These are phyloP conservation scores for Hylaeus anthracinus DNA, from an alignment of 1,140 invertebrate genomes.

Conservation along the genomic window DNA sequence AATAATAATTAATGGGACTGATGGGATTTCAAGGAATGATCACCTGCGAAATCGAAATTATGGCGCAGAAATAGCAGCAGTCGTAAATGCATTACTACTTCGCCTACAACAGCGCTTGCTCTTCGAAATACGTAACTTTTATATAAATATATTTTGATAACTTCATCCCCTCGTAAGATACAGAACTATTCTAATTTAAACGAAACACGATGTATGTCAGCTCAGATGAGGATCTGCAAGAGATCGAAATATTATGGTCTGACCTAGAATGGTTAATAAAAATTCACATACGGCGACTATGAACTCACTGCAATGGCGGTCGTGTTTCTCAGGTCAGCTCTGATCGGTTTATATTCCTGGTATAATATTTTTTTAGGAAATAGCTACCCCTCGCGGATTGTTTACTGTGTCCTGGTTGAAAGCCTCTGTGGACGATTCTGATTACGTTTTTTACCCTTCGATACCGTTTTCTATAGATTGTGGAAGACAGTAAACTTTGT, in stretches of 20 bases:
- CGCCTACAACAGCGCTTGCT: too few relatives aligned
- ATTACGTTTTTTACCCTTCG: neutral
- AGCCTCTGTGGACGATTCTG: neutral
- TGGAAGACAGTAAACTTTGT: neutral
- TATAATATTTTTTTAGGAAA: neutral
- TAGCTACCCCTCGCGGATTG: neutral
- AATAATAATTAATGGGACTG: slow-evolving; percentile 21
- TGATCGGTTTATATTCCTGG: neutral
- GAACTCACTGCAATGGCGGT: too few relatives aligned
- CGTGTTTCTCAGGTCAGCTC: neutral
- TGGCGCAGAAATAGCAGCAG: neutral
- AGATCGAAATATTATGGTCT: too few relatives aligned
- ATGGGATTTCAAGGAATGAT: slow-evolving; percentile 21
- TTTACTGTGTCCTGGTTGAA: slow-evolving; percentile 1
- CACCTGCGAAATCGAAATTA: neutral
- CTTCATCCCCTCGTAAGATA: too few relatives aligned
- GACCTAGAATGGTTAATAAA: too few relatives aligned
- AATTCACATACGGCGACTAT: too few relatives aligned
- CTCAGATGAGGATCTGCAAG: too few relatives aligned
- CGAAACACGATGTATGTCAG: too few relatives aligned
- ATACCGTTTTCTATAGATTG: neutral
- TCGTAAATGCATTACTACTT: neutral
- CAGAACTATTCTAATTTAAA: too few relatives aligned
- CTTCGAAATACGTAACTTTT: too few relatives aligned
- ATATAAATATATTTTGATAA: too few relatives aligned